These are phyloP conservation scores for Macropus fuliginosus DNA, from an alignment of 2,797 vertebrate genomes.

Conservation along the genomic window DNA sequence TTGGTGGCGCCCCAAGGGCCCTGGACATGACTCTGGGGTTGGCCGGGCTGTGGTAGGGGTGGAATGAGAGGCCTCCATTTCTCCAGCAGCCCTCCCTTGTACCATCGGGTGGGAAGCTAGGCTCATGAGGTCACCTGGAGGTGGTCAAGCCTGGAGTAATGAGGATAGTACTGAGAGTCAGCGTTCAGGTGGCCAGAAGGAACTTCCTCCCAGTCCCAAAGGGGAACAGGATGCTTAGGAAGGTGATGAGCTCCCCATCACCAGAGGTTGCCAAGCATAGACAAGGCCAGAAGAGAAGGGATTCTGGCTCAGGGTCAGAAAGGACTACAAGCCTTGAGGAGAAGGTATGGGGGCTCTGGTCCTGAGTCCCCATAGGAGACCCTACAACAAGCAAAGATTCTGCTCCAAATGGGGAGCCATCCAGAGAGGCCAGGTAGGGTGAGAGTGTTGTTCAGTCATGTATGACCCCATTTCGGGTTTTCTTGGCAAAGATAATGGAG, in stretches of 20 bases:
- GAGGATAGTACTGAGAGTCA: not conserved
- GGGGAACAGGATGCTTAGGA: not conserved
- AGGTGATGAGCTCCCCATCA: not conserved
- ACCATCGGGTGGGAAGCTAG: not conserved
- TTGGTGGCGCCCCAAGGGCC: not conserved
- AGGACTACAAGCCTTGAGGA: not conserved
- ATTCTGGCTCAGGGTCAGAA: not conserved
- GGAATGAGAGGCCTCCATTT: not conserved
- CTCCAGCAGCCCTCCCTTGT: not conserved
- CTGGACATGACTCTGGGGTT: not conserved
- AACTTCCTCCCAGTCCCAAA: not conserved
- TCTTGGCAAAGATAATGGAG: not conserved
- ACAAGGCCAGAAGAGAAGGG: not conserved
- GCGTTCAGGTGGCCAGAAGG: not conserved
- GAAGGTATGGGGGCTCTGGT: conserved; percentile 28
- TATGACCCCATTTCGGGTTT: not conserved
- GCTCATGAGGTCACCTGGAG: not conserved
- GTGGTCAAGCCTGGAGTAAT: not conserved
- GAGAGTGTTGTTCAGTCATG: not conserved
- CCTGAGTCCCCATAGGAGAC: not conserved
- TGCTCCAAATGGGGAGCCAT: not conserved
- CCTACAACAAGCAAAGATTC: not conserved
- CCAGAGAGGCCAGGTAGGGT: not conserved
- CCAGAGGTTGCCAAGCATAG: not conserved
- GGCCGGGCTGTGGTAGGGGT: not conserved